Evolutionary conservation across 2,888 invertebrate species (phyloP), one percentile per base, ranked within the genome.

Genomic region (Oligia fasciuncula): DNA sequence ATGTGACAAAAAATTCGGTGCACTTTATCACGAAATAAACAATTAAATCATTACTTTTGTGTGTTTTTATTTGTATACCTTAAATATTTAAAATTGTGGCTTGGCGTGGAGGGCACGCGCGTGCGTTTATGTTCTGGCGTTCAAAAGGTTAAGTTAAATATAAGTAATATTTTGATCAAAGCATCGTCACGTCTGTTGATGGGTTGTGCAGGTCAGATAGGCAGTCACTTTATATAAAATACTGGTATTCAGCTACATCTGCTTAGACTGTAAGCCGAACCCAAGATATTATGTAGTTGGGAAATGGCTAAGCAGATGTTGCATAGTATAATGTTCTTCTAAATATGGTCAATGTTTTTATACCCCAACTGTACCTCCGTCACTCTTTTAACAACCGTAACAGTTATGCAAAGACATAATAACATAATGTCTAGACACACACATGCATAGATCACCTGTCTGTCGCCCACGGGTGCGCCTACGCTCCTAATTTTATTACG

Each of bases 401-500:
- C 83, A 63, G 46, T 60, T 69, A 70, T 83, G 79, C 51, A 83
- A 83, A 78, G 43, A 73, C 65, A 78, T 73, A 73, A 78, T 78
- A 83, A 77, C 70, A 70, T 70, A 66, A 60, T 83, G 60, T 79
- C 60, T 40, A 73, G 79, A 83, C 83, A 35, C 81, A 79, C 72
- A 79, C 73, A 73, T 40, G 29, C 79, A 76, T 72, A 74, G 46
- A 72, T 81, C 69, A 83, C 65, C 51, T 83, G 77, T 67, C 67
- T 35, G 8, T 23, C 85, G 67, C 85, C 85, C 80, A 85, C 85
- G 40, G 14, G 1, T 83, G 83, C 85, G 85, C 85, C 85, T 80
- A 85, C 85, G 83, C 83, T 8, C n/a, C 65, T 85, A 78, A 82
- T 85, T 84, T 84, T 84, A 82, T 84, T 71, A 73, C 75, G 63